Conservation (phyloP, 2,797 vertebrate genomes). For the Pseudochromis fuscus region DNA sequence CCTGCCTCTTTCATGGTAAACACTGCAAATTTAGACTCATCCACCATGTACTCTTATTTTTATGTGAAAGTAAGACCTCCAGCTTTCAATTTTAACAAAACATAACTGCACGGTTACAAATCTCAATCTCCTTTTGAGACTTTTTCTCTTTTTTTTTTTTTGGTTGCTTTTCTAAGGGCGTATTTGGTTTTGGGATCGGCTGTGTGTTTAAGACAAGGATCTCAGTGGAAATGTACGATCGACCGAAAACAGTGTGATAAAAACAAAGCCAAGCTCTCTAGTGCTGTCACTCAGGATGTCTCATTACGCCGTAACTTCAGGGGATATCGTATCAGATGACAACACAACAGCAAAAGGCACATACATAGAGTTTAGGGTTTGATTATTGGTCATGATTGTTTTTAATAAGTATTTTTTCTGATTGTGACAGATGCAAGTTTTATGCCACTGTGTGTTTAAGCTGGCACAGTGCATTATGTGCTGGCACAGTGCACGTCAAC, state of each 20-base stretch:
- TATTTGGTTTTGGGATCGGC: conserved; percentile 8
- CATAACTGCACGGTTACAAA: conserved; percentile 1
- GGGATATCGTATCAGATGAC: conserved; percentile 9
- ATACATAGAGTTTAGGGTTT: background rate
- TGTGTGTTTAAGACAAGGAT: background rate
- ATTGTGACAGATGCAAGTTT: conserved; percentile 22
- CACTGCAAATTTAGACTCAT: conserved; percentile 1
- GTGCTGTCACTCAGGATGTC: background rate
- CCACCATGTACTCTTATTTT: background rate
- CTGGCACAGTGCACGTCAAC: conserved; percentile 13
- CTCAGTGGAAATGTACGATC: background rate
- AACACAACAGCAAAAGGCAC: background rate
- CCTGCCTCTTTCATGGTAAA: background rate
- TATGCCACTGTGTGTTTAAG: conserved; percentile 11
- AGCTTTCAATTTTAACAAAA: conserved; percentile 5
- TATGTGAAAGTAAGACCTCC: background rate
- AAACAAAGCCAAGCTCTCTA: conserved; percentile 19
- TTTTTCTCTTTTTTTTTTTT: background rate
- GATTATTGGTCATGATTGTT: background rate
- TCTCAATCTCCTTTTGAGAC: background rate
- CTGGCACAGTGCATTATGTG: conserved; percentile 13
- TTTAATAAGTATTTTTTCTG: background rate
- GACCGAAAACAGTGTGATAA: conserved; percentile 10
- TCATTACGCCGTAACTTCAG: conserved; percentile 24
- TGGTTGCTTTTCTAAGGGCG: background rate